phyloP scores from a whole-genome alignment of 2,888 invertebrate species.

The Andrena marginata region DNA sequence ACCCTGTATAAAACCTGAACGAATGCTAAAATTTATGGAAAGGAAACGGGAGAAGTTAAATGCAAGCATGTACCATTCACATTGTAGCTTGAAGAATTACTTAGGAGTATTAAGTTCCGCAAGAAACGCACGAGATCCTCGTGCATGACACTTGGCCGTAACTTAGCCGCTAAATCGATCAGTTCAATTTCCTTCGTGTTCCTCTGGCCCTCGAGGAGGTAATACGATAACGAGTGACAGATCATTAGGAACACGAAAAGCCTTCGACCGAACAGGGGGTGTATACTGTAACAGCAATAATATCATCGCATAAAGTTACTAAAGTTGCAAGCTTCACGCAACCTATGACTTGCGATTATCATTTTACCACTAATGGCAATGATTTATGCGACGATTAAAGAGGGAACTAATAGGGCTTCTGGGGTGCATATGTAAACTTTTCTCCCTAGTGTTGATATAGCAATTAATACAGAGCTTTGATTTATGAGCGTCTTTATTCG shows the following conservation, averaged over 20 bases:
- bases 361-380: conserved; percentile 33
- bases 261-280: conserved; percentile 35
- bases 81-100: not conserved
- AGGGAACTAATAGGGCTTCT: conserved; percentile 42
- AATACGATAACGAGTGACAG: conserved; percentile 56
- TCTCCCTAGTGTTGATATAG: conserved; percentile 47
- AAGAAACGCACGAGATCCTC: conserved; percentile 1
- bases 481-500: conserved; percentile 56
- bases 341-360: not conserved
- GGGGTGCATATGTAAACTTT: conserved; percentile 56
- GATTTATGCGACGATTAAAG: conserved; percentile 47
- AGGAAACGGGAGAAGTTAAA: not conserved
- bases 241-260: conserved; percentile 52
- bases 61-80: no score
- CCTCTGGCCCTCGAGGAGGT: conserved; percentile 27
- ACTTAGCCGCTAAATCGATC: conserved; percentile 34
- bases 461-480: conserved; percentile 63
- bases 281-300: conserved; percentile 39
- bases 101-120: not conserved
- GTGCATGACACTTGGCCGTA: conserved; percentile 32
- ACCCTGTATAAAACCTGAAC: no score
- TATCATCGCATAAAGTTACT: conserved; percentile 4
- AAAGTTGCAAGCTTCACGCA: not conserved
- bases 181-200: conserved; percentile 41
- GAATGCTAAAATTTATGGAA: not conserved